Evolutionary conservation across 2,888 invertebrate genomes (phyloP).

Genomic region (Hydraecia micacea): DNA sequence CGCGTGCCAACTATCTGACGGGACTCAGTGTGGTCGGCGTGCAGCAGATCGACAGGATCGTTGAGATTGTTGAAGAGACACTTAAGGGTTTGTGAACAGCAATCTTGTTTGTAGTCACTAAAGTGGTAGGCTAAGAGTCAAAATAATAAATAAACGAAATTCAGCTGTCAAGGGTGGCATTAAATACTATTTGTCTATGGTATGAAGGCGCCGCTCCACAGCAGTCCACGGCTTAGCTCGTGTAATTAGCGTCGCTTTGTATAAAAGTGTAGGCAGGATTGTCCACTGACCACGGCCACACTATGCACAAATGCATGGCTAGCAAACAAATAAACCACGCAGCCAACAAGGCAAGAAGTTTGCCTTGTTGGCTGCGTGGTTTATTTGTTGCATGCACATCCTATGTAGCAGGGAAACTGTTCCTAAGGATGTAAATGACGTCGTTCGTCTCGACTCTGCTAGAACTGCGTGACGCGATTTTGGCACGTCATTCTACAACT

Average conservation of each 20-base stretch:
- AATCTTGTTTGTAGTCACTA: background rate
- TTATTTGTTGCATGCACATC: no score
- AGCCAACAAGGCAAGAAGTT: background rate
- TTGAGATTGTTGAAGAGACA: constrained; percentile 99
- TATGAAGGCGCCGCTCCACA: background rate
- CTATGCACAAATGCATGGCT: background rate
- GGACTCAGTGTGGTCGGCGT: constrained; percentile 99
- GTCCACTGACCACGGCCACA: background rate
- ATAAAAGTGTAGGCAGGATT: background rate
- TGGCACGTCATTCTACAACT: background rate
- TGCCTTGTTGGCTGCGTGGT: no score
- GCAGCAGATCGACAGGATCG: constrained; percentile 99
- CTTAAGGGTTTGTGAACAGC: constrained; percentile 90
- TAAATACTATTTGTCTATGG: background rate
- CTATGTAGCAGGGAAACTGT: background rate
- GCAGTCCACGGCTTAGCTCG: background rate
- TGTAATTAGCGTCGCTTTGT: background rate
- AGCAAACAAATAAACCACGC: no score
- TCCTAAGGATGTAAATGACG: background rate
- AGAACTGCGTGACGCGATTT: no score
- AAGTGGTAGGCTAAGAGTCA: background rate
- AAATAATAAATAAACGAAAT: background rate
- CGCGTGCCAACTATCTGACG: constrained; percentile 92
- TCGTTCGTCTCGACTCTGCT: no score
- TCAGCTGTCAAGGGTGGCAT: background rate